phyloP scores from a whole-genome alignment of 2,113 vertebrate species.

The Ictalurus furcatus region DNA sequence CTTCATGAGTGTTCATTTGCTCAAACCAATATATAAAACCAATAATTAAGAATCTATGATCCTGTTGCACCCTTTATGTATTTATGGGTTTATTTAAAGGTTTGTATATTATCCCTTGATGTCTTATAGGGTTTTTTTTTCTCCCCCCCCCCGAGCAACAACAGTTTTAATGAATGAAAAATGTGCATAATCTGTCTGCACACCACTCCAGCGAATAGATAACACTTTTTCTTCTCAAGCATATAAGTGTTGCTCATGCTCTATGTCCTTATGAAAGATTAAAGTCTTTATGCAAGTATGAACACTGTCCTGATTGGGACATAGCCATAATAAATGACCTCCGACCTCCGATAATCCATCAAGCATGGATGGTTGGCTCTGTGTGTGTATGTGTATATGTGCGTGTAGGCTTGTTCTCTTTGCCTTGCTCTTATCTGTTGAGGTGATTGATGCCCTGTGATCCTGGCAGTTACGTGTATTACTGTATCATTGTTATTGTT shows the following conservation, averaged over 20 bases:
- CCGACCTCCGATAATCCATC: background rate
- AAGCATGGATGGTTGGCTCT: background rate
- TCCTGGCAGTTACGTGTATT: constrained; percentile 13
- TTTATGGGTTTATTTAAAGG: no score
- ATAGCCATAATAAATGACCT: background rate
- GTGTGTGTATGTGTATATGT: background rate
- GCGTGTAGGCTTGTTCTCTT: background rate
- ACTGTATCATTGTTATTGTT: background rate
- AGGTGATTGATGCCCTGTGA: constrained; percentile 3
- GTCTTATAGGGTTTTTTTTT: no score
- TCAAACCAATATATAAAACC: no score
- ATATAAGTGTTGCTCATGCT: background rate
- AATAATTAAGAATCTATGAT: background rate
- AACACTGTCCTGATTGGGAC: background rate
- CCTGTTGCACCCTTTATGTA: no score
- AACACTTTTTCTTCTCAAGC: background rate
- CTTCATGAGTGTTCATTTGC: no score
- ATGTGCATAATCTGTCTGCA: background rate
- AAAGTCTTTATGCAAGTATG: background rate
- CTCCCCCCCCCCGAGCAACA: background rate
- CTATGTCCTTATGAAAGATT: background rate
- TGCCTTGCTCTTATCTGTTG: constrained; percentile 5
- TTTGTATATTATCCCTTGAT: no score
- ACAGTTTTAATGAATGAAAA: background rate
- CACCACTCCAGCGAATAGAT: background rate